Evolutionary conservation across 2,113 vertebrate species (phyloP), one percentile per base, ranked within the genome.

Genomic region (Tautogolabrus adspersus): DNA sequence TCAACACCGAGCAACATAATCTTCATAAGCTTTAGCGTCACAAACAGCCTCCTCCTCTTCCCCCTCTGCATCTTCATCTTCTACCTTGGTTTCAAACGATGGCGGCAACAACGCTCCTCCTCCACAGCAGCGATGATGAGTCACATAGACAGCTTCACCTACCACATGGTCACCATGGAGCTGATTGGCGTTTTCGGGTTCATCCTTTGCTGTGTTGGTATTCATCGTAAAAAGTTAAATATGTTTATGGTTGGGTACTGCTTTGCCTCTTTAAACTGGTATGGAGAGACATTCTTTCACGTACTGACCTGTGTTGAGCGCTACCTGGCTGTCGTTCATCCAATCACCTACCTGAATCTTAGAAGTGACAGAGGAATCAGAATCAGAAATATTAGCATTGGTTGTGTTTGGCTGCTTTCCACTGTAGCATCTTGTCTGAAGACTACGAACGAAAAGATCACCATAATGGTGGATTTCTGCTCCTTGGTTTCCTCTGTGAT

Each of bases 161-260:
- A 56, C 37, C 61, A 82, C 40, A 23, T 72, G 60, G 62, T 64
- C 10, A 1, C 10, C 51, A 19, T 84, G 34, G 72, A 84, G 66
- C 30, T 66, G 18, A 11, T 79, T 5, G 34, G 26, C 6, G 7
- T 30, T 4, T 9, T 73, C 0, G 81, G 74, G 6, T 6, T 2
- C 2, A 1, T 11, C 8, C 0, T 68, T 0, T 13, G 0, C 37
- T 38, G 15, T 16, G 5, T 9, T 5, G 63, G 40, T 16, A 0
- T 42, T 6, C 38, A 16, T 7, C 5, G 7, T 1, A 4, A 21
- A 2, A 8, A 56, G 5, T 0, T 0, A 0, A 0, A 1, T 1
- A 0, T 47, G 6, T 0, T 63, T 1, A 0, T 0, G 3, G 9
- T 10, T 0, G 34, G 42, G 7, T 16, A 1, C 1, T 18, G 0